Evolutionary conservation across 2,888 invertebrate species (phyloP), one percentile per base, ranked within the genome.

Genomic region (Oscheius sp.): DNA sequence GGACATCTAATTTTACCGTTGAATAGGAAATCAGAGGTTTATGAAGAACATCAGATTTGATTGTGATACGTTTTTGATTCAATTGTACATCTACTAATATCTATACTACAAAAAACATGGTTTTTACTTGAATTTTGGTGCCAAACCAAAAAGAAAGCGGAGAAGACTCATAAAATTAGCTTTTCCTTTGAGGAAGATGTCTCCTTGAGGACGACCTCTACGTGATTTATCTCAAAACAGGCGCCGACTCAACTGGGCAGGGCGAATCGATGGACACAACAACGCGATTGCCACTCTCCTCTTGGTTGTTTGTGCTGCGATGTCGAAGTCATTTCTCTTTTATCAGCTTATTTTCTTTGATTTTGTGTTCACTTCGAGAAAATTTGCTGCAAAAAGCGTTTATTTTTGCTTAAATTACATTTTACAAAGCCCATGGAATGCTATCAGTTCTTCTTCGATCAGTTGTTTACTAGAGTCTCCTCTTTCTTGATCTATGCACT

Each of bases 221-320:
- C 55, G 55, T 55, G 55, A 55, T 55, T 55, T 55, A 55, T 55
- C 37, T 55, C 33, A 55, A 55, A 55, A 34, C 37, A n/a, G 34
- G 17, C 34, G 20, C 55, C 37, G 17, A 4, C 15, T 17, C 33
- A 15, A 17, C 5, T 27, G 29, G 29, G 27, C 53, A 33, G 25
- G 55, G 20, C 55, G 23, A 33, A 53, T 27, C 52, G 25, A 25
- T 52, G 23, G 27, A 27, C 25, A 48, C 48, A 48, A 48, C 48
- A 48, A 48, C 48, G 3, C 6, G 48, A 25, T 48, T 48, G 48
- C 48, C 48, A 25, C 55, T n/a, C n/a, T n/a, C n/a, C n/a, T n/a
- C n/a, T n/a, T n/a, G n/a, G n/a, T n/a, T n/a, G n/a, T n/a, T n/a
- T n/a, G n/a, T n/a, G n/a, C n/a, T n/a, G n/a, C n/a, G n/a, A n/a